phyloP scores from a whole-genome alignment of 37 sponge, comb jelly and placozoan species.

The Oopsacas minuta region DNA sequence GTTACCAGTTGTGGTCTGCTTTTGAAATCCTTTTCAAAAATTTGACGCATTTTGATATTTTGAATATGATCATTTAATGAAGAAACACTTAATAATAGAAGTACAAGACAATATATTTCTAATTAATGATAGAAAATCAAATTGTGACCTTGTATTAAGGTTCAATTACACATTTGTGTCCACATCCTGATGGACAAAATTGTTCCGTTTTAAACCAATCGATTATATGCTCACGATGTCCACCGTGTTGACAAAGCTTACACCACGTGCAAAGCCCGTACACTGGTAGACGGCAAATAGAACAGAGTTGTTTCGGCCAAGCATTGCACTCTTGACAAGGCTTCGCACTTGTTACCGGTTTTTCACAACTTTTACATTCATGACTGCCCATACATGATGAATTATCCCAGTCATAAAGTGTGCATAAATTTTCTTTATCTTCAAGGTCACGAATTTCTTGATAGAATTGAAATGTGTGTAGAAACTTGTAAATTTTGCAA shows the following conservation, averaged over 20 bases:
- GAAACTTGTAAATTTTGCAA: not conserved
- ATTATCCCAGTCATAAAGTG: not conserved
- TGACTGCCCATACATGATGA: not conserved
- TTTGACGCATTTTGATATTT: no score
- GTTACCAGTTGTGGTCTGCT: no score
- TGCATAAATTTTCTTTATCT: not conserved
- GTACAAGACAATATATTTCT: no score
- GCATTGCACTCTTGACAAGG: conserved; percentile 1
- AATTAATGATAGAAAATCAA: no score
- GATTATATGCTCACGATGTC: not conserved
- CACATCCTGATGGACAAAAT: not conserved
- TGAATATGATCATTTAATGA: no score
- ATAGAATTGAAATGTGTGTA: not conserved
- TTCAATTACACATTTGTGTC: not conserved
- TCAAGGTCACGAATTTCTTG: not conserved
- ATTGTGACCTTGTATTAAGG: no score
- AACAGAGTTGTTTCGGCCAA: conserved; percentile 14
- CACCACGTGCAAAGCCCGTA: not conserved
- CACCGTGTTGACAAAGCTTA: not conserved
- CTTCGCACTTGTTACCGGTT: not conserved
- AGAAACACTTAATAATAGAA: no score
- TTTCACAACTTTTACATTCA: conserved; percentile 18
- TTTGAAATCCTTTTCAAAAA: no score
- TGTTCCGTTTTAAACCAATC: conserved; percentile 15
- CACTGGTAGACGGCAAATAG: not conserved